A percentile compares a stretch with the other conserved stretches of the same genome.
These are phyloP conservation scores for Prorops nasuta DNA, from an alignment of 1,140 invertebrate species.

Conservation along the genomic window DNA sequence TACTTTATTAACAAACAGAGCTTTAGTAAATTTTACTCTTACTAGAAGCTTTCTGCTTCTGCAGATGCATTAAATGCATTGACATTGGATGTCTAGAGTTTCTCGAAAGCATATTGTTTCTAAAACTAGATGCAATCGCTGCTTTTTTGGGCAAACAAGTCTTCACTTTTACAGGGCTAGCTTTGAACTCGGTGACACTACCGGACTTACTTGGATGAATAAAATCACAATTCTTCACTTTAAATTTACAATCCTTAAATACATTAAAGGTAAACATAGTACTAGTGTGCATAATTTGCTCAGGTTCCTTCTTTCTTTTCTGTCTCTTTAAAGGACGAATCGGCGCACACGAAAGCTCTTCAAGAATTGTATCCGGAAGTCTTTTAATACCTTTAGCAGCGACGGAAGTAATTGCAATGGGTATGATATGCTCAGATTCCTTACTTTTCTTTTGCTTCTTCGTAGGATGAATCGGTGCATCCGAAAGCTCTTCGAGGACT, in stretches of 20 bases:
- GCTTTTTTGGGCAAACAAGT: slow-evolving; percentile 13
- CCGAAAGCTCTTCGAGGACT: slow-evolving; percentile 26
- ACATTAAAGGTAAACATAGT: slow-evolving; percentile 11
- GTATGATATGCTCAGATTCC: too few relatives aligned
- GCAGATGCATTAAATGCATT: slow-evolving; percentile 25
- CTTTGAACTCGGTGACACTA: slow-evolving; percentile 30
- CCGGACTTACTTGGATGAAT: slow-evolving; percentile 18
- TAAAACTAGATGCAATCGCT: slow-evolving; percentile 12
- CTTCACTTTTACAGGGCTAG: slow-evolving; percentile 23
- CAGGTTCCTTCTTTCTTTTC: too few relatives aligned
- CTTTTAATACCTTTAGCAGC: too few relatives aligned
- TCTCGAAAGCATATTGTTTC: slow-evolving; percentile 28
- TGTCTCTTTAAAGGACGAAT: too few relatives aligned
- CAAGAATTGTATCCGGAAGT: too few relatives aligned
- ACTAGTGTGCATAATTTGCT: slow-evolving; percentile 15
- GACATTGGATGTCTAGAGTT: slow-evolving; percentile 28
- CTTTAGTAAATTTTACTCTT: too few relatives aligned
- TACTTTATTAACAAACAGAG: too few relatives aligned
- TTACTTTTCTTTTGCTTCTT: slow-evolving; percentile 19
- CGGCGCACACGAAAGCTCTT: too few relatives aligned
- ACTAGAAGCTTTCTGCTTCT: slow-evolving; percentile 24
- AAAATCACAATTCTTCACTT: slow-evolving; percentile 16
- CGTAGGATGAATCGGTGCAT: slow-evolving; percentile 11
- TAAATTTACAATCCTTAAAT: not conserved
- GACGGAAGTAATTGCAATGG: too few relatives aligned